Evolutionary conservation across 2,888 invertebrate genomes (phyloP), one percentile per base, ranked within the genome.

Genomic region (Apocheima hispidaria): DNA sequence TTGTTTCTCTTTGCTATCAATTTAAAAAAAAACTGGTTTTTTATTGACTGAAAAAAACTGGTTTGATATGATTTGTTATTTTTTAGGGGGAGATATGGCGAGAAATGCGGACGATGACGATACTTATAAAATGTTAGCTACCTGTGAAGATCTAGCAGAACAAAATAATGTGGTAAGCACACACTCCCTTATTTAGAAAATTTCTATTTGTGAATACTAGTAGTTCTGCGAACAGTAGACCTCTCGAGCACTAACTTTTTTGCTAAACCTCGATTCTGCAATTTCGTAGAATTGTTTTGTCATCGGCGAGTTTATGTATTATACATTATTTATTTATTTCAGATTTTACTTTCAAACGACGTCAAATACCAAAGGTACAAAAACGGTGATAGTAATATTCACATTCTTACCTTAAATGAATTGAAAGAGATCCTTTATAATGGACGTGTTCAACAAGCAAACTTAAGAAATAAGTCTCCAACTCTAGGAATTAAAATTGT

Each of bases 321-420:
- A 38, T 38, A 18, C 9, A 18, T 20, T 33, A 4, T 3, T 52
- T 33, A 4, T 44, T 38, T 10, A 23, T 63, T 63, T 16, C 30
- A 64, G 63, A 56, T 70, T 49, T 51, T 70, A 26, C 63, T 70
- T 30, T 43, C 66, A 12, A 57, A 48, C 26, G 30, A 64, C 23
- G 2, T 20, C 20, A 48, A 64, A 23, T 40, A 20, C 7, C 38
- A 64, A 2, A 52, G 26, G n/a, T 60, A 18, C 16, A 67, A 41
- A 56, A 20, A 20, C 5, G 40, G 26, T 18, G 18, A 36, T 14
- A 35, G 51, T 2, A 38, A 57, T 28, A 18, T 70, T 30, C 56
- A 68, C 16, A 33, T 65, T 10, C 59, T 63, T 33, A 64, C 68
- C 4, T 59, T 65, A 23, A 33, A 33, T 21, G 54, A 59, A 23